Percentiles rank a stretch among this genome's conserved stretches.
phyloP scores from a whole-genome alignment of 2,797 vertebrate genomes.

The Natrix natrix region DNA sequence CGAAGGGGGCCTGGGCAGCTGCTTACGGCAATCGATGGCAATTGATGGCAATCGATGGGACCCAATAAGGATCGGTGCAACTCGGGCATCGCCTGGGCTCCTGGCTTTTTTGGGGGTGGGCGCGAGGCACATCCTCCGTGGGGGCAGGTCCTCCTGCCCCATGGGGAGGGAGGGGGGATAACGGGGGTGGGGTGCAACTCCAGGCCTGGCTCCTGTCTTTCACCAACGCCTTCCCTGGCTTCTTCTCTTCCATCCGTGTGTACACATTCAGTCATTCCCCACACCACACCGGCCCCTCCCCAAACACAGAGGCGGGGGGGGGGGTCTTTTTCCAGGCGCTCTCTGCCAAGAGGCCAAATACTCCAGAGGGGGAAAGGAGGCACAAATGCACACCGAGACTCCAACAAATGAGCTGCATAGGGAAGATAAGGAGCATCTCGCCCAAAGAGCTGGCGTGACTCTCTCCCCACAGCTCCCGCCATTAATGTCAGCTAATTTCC shows the following conservation, averaged over 20 bases:
- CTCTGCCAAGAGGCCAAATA: slow-evolving; percentile 1
- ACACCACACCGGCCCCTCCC: not conserved
- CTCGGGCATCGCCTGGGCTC: not conserved
- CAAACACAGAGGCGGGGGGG: not conserved
- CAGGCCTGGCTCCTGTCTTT: not conserved
- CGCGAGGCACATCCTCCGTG: not conserved
- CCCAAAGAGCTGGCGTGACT: slow-evolving; percentile 47
- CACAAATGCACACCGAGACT: not conserved
- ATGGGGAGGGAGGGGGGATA: not conserved
- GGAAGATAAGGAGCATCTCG: slow-evolving; percentile 28
- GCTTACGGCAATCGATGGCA: not conserved
- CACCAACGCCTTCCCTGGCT: not conserved
- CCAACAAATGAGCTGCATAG: not conserved
- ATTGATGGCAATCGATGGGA: not conserved
- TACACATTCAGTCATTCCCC: not conserved
- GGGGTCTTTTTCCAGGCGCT: not conserved
- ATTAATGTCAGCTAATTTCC: slow-evolving; percentile 73
- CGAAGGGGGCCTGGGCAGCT: not conserved
- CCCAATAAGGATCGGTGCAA: too few species aligned
- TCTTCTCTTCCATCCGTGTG: not conserved
- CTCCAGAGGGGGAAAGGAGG: not conserved
- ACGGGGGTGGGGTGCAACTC: not conserved
- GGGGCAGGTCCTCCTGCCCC: not conserved
- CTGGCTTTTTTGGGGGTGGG: not conserved
- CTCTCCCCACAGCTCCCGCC: slow-evolving; percentile 56